These are phyloP conservation scores for Eulithis prunata DNA, from an alignment of 2,888 invertebrate species.

Conservation along the genomic window DNA sequence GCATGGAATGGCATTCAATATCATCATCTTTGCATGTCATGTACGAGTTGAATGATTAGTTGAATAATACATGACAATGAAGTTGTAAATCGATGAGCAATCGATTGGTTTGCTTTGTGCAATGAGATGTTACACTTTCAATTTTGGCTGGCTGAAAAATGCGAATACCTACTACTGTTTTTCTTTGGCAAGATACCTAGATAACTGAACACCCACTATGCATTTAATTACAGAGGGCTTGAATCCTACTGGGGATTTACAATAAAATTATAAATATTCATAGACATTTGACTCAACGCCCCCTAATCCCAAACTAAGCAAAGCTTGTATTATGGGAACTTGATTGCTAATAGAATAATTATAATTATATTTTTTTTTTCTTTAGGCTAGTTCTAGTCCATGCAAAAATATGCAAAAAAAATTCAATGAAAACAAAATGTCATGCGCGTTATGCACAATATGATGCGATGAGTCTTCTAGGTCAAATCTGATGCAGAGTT, in stretches of 20 bases:
- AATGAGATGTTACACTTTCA: constrained; percentile 20
- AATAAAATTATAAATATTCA: too few species aligned
- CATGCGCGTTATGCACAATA: background rate
- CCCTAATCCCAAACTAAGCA: too few species aligned
- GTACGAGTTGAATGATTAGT: constrained; percentile 19
- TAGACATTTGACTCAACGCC: too few species aligned
- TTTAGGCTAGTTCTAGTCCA: too few species aligned
- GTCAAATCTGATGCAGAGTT: constrained; percentile 15
- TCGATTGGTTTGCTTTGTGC: constrained; percentile 18
- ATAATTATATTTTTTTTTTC: too few species aligned
- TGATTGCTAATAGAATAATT: too few species aligned
- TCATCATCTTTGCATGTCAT: constrained; percentile 28
- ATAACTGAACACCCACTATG: too few species aligned
- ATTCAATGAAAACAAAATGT: background rate
- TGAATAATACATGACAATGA: constrained; percentile 30
- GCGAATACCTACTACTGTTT: too few species aligned
- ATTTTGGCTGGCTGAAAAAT: constrained; percentile 5
- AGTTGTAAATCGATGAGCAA: constrained; percentile 15
- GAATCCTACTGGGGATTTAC: too few species aligned
- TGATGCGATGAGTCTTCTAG: constrained; percentile 9
- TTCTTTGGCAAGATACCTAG: too few species aligned
- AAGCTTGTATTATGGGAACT: too few species aligned
- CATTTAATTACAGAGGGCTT: too few species aligned
- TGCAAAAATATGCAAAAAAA: background rate
- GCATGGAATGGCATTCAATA: constrained; percentile 32